These are phyloP conservation scores for Samia ricini DNA, from an alignment of 1,140 invertebrate genomes.

Conservation along the genomic window DNA sequence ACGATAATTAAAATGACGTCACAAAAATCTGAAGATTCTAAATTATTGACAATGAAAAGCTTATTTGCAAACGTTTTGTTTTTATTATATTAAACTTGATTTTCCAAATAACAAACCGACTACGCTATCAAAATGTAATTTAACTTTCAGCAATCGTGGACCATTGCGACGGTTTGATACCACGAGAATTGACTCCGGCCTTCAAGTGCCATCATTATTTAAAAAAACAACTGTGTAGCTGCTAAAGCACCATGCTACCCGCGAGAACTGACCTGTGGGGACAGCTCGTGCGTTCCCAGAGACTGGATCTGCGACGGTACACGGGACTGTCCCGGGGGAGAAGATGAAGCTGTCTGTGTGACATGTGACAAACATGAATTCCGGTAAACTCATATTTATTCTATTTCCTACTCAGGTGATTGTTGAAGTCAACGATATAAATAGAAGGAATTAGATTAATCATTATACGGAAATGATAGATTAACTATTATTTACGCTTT, in stretches of 20 bases:
- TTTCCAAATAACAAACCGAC: too few species aligned
- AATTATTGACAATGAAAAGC: too few species aligned
- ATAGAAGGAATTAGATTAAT: too few species aligned
- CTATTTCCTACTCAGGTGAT: neutral
- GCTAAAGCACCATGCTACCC: conserved; percentile 72
- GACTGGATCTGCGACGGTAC: conserved; percentile 84
- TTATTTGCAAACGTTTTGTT: too few species aligned
- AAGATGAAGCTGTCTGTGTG: conserved; percentile 82
- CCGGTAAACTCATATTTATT: conserved; percentile 47
- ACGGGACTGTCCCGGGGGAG: conserved; percentile 80
- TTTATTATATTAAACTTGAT: too few species aligned
- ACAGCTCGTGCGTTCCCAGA: conserved; percentile 80
- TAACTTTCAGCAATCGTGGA: conserved; percentile 68
- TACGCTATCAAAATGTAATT: neutral
- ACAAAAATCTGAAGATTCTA: too few species aligned
- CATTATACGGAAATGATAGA: too few species aligned
- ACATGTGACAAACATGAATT: conserved; percentile 78
- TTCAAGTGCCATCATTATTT: conserved; percentile 80
- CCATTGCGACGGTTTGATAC: conserved; percentile 80
- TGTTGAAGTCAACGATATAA: too few species aligned
- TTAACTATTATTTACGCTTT: too few species aligned
- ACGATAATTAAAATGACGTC: too few species aligned
- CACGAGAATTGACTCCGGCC: conserved; percentile 72
- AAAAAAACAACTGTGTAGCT: conserved; percentile 69
- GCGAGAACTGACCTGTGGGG: conserved; percentile 81